These are phyloP conservation scores for Rousettus madagascariensis DNA, from an alignment of 2,797 vertebrate genomes.

Conservation along the genomic window DNA sequence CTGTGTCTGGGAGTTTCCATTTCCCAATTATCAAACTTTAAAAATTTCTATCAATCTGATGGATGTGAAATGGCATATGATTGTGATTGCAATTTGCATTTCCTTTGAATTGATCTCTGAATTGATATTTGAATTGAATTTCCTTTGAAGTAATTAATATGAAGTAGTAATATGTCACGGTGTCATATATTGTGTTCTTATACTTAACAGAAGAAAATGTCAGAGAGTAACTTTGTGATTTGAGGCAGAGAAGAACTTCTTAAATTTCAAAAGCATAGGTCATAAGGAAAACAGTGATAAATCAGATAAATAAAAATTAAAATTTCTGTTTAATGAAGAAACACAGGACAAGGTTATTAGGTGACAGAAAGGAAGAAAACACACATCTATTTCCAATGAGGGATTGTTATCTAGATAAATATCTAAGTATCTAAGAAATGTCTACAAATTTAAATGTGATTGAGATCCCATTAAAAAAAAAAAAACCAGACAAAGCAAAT, in stretches of 20 bases:
- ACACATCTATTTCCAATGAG: not conserved
- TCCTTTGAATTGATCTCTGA: not conserved
- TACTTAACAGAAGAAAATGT: not conserved
- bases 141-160: not conserved
- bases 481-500: not conserved
- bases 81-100: not conserved
- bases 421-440: constrained; percentile 12
- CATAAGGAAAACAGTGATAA: constrained; percentile 5
- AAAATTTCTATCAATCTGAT: not conserved
- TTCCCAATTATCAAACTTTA: not conserved
- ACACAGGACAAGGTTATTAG: not conserved
- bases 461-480: not conserved
- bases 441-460: not conserved
- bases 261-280: constrained; percentile 25
- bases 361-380: not conserved
- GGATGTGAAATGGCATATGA: not conserved
- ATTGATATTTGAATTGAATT: too few species aligned
- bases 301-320: not conserved
- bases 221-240: not conserved
- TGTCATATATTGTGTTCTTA: not conserved
- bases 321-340: constrained; percentile 25
- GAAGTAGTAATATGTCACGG: not conserved
- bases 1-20: not conserved
- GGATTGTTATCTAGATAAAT: not conserved
- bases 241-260: not conserved